phyloP scores from a whole-genome alignment of 1,140 invertebrate species.

The Melipona quadrifasciata region DNA sequence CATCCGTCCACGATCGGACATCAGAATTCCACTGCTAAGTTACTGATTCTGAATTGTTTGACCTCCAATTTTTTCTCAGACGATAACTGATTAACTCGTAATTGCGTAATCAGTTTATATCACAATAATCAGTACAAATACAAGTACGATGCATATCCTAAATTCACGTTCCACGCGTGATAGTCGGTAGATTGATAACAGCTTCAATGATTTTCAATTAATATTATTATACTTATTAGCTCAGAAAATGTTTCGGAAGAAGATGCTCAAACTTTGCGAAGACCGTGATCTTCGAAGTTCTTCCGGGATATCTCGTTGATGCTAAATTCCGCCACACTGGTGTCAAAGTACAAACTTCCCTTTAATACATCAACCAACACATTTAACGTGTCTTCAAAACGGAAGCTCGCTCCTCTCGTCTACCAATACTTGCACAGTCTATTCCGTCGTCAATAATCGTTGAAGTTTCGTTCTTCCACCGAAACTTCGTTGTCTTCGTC shows the following conservation, averaged over 20 bases:
- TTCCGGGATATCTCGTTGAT: not conserved
- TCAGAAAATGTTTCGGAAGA: not conserved
- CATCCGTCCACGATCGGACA: constrained; percentile 49
- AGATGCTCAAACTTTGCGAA: not conserved
- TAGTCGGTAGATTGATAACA: not conserved
- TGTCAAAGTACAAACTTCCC: not conserved
- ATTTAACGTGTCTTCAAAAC: not conserved
- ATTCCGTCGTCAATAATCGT: constrained; percentile 25
- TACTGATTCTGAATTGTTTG: not conserved
- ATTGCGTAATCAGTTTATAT: not conserved
- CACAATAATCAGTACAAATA: not conserved
- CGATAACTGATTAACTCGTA: not conserved
- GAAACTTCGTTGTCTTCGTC: constrained; percentile 28
- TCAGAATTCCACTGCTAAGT: not conserved
- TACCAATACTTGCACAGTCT: not conserved
- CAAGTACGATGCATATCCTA: not conserved
- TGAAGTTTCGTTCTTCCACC: constrained; percentile 23
- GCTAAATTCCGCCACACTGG: not conserved
- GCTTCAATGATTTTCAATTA: not conserved
- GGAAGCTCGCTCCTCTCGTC: no score
- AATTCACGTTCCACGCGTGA: not conserved
- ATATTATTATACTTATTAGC: not conserved
- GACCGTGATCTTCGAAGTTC: not conserved
- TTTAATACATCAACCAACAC: not conserved
- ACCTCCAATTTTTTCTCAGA: no score